Evolutionary conservation across 2,888 invertebrate genomes (phyloP).

Genomic region (Lapara coniferarum): DNA sequence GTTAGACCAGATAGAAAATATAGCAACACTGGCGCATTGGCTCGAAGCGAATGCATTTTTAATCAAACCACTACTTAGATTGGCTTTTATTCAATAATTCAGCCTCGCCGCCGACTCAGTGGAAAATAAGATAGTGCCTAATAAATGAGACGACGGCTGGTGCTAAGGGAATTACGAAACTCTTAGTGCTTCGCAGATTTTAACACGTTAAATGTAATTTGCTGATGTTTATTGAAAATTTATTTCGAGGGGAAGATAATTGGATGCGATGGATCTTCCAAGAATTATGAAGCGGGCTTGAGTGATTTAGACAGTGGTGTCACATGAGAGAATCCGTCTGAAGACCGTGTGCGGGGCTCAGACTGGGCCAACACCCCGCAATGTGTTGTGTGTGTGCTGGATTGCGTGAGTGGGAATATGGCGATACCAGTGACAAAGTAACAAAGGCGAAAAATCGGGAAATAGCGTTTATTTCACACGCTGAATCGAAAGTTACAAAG

Average conservation of each 20-base stretch:
- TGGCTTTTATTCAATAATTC: slow-evolving; percentile 22
- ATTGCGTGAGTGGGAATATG: too few relatives aligned
- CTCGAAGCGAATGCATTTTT: slow-evolving; percentile 18
- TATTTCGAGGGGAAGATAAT: neutral
- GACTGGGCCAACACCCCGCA: too few relatives aligned
- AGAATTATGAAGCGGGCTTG: neutral
- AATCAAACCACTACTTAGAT: slow-evolving; percentile 23
- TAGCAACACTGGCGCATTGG: slow-evolving; percentile 8
- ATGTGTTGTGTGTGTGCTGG: too few relatives aligned
- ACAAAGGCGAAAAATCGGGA: too few relatives aligned
- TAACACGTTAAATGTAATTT: slow-evolving; percentile 22
- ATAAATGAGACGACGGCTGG: slow-evolving; percentile 19
- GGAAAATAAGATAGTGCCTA: slow-evolving; percentile 18
- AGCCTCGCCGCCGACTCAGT: slow-evolving; percentile 12
- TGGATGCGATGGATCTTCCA: neutral
- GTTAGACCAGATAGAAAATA: slow-evolving; percentile 17
- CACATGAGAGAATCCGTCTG: too few relatives aligned
- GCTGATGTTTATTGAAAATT: slow-evolving; percentile 3
- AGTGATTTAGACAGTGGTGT: neutral
- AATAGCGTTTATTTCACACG: too few relatives aligned
- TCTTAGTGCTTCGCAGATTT: slow-evolving; percentile 15
- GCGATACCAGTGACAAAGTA: too few relatives aligned
- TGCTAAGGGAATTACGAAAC: slow-evolving; percentile 16
- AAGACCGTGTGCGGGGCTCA: too few relatives aligned
- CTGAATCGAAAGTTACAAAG: too few relatives aligned